These are phyloP conservation scores for Malurus leucopterus DNA, from an alignment of 2,797 vertebrate genomes.

Conservation along the genomic window DNA sequence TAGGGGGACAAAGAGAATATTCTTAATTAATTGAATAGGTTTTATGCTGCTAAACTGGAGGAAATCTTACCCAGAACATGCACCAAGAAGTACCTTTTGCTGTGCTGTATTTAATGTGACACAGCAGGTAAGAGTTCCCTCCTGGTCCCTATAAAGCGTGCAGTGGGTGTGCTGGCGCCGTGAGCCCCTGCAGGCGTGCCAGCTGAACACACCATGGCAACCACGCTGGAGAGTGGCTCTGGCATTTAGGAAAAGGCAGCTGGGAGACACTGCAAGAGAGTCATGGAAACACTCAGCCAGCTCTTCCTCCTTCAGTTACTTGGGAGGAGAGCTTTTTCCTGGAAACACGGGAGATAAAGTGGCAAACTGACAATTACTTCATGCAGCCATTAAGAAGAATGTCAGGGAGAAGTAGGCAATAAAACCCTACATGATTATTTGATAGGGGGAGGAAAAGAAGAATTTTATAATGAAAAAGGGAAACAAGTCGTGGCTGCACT, in stretches of 20 bases:
- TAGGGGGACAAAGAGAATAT: neutral
- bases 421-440: neutral
- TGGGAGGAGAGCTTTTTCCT: neutral
- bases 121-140: neutral
- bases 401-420: neutral
- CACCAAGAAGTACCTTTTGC: neutral
- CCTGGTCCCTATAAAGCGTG: neutral
- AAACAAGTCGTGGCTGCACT: neutral
- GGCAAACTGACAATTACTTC: neutral
- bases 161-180: neutral
- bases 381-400: neutral
- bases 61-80: neutral
- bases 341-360: neutral
- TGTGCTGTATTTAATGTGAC: neutral
- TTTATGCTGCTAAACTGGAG: neutral
- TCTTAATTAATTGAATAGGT: neutral
- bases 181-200: neutral
- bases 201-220: slow-evolving; percentile 16
- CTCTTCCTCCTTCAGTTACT: neutral
- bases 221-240: neutral
- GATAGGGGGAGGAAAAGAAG: neutral
- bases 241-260: slow-evolving; percentile 39
- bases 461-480: neutral
- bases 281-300: neutral
- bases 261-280: neutral